Conservation (phyloP, 92 coral and sea anemone species). For the Meandrina meandrites region DNA sequence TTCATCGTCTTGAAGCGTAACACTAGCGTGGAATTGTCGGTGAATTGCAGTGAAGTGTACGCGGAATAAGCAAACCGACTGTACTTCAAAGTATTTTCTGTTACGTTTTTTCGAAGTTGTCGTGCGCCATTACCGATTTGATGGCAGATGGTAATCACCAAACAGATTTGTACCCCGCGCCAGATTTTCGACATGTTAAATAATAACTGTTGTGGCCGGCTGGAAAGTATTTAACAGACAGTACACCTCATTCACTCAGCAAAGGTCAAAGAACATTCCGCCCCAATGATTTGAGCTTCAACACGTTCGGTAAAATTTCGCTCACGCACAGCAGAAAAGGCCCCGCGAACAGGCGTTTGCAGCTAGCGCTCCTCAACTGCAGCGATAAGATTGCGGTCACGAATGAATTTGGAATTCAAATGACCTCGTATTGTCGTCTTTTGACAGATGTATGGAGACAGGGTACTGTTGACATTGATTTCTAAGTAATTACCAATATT, state of each 20-base stretch:
- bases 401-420: constrained; percentile 39
- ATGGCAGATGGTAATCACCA: constrained; percentile 42
- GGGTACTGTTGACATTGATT: constrained; percentile 15
- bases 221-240: neutral
- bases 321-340: neutral
- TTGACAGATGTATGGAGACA: constrained; percentile 12
- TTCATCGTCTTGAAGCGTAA: constrained; percentile 80
- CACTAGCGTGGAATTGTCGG: constrained; percentile 56
- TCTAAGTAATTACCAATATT: neutral
- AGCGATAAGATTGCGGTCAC: constrained; percentile 36
- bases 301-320: neutral
- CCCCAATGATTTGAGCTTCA: neutral
- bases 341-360: constrained; percentile 35
- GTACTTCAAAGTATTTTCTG: constrained; percentile 51
- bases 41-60: constrained; percentile 19
- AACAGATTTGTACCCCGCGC: constrained; percentile 14
- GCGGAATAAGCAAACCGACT: constrained; percentile 47
- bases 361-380: neutral
- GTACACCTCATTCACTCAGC: neutral
- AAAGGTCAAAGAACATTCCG: neutral
- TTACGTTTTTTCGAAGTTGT: neutral
- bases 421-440: constrained; percentile 20
- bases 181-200: constrained; percentile 16
- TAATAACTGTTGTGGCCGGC: neutral
- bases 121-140: constrained; percentile 17